Evolutionary conservation across 2,797 vertebrate species (phyloP).

Genomic region (Gallinago solitaria): DNA sequence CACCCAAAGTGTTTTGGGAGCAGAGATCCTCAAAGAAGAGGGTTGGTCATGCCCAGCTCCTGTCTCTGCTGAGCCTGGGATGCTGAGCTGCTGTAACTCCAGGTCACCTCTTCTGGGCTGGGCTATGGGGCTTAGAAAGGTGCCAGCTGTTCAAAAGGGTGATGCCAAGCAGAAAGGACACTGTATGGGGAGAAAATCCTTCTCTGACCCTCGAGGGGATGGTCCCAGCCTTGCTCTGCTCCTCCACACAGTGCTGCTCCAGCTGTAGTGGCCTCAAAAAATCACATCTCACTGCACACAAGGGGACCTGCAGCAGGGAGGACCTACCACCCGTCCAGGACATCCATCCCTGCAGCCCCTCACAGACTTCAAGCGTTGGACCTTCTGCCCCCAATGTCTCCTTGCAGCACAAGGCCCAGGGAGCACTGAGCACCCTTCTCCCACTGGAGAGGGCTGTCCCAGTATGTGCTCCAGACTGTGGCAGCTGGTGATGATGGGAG

Average conservation of each 20-base stretch:
- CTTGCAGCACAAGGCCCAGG: not conserved
- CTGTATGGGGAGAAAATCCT: not conserved
- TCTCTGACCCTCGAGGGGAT: not conserved
- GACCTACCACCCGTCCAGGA: rapidly evolving
- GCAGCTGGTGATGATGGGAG: not conserved
- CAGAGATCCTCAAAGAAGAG: not conserved
- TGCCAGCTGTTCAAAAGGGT: not conserved
- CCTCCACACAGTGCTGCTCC: not conserved
- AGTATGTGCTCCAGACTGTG: not conserved
- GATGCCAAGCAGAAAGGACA: not conserved
- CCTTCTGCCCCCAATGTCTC: not conserved
- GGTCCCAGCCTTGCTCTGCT: not conserved
- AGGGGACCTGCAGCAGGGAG: not conserved
- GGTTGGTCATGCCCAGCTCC: not conserved
- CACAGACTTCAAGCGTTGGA: not conserved
- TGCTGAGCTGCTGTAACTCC: not conserved
- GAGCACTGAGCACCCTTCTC: not conserved
- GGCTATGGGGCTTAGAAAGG: not conserved
- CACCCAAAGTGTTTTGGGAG: not conserved
- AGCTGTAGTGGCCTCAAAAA: not conserved
- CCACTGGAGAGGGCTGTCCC: not conserved
- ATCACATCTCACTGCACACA: not conserved
- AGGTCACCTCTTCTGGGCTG: rapidly evolving
- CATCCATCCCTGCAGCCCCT: not conserved
- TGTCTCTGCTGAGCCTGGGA: not conserved